These are phyloP conservation scores for Druon quercuslanigerum DNA, from an alignment of 1,140 invertebrate genomes.

Conservation along the genomic window DNA sequence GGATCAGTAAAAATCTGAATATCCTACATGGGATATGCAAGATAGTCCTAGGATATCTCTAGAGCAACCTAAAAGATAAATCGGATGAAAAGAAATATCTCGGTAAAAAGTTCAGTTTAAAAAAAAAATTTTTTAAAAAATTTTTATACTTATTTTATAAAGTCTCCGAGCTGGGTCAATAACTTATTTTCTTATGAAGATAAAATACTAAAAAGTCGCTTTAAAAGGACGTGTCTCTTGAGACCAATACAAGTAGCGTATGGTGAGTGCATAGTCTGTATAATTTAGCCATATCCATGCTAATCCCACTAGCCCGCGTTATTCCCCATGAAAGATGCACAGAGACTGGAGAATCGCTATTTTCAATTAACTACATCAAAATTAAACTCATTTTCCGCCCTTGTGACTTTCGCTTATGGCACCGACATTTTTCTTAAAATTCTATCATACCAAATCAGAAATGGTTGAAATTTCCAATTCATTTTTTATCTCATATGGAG, in stretches of 20 bases:
- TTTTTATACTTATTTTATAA: no score
- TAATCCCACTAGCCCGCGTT: conserved; percentile 68
- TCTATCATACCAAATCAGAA: not conserved
- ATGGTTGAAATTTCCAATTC: no score
- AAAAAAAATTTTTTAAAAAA: no score
- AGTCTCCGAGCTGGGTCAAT: no score
- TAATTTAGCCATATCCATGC: conserved; percentile 72
- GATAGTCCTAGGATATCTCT: no score
- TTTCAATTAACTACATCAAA: conserved; percentile 58
- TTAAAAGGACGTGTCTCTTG: conserved; percentile 57
- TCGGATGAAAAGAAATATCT: no score
- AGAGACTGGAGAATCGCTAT: conserved; percentile 65
- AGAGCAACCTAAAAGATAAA: no score
- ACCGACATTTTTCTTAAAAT: not conserved
- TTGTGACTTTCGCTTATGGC: conserved; percentile 56
- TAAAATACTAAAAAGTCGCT: conserved; percentile 52
- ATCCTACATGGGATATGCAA: no score
- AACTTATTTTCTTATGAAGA: not conserved
- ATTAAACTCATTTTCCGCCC: conserved; percentile 68
- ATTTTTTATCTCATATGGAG: no score
- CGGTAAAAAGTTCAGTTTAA: no score
- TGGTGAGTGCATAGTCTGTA: conserved; percentile 68
- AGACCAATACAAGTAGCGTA: conserved; percentile 60
- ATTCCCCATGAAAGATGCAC: conserved; percentile 69
- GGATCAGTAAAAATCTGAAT: no score